Conservation (phyloP, 2,113 vertebrate genomes). For the Elanus axillaris region DNA sequence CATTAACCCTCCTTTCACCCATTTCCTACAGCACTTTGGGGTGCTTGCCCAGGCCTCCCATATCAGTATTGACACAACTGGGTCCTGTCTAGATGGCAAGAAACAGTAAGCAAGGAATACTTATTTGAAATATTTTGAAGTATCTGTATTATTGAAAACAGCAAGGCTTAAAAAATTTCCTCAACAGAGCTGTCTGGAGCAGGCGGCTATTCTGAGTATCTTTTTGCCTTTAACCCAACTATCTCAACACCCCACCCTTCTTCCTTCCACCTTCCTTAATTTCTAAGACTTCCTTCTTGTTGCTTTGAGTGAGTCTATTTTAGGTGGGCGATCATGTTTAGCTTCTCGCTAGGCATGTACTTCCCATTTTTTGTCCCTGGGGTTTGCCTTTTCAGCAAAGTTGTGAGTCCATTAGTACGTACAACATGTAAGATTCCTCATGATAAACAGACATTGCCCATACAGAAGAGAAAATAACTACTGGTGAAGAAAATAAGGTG, state of each 20-base stretch:
- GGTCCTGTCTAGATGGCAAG: neutral
- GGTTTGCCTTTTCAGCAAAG: constrained; percentile 42
- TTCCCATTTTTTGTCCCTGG: constrained; percentile 29
- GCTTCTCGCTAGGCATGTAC: neutral
- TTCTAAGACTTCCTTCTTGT: constrained; percentile 60
- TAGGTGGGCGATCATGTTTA: neutral
- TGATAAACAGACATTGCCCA: neutral
- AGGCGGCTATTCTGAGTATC: neutral
- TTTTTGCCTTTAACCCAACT: constrained; percentile 42
- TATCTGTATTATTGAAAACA: neutral
- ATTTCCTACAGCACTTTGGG: neutral
- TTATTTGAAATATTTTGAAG: neutral
- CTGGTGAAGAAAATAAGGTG: neutral
- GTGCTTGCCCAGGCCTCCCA: neutral
- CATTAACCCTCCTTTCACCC: neutral
- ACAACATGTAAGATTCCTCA: neutral
- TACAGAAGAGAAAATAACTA: neutral
- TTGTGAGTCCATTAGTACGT: neutral
- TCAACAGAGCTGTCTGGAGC: constrained; percentile 42
- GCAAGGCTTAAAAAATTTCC: neutral
- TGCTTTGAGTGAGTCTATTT: constrained; percentile 18
- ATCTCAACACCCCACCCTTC: constrained; percentile 44
- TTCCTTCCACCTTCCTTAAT: constrained; percentile 68
- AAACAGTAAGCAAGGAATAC: neutral
- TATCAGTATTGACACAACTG: neutral